Percentiles rank a stretch among this genome's conserved stretches.
Evolutionary conservation across 2,888 invertebrate genomes (phyloP).

Genomic region (Chouioia cunea): DNA sequence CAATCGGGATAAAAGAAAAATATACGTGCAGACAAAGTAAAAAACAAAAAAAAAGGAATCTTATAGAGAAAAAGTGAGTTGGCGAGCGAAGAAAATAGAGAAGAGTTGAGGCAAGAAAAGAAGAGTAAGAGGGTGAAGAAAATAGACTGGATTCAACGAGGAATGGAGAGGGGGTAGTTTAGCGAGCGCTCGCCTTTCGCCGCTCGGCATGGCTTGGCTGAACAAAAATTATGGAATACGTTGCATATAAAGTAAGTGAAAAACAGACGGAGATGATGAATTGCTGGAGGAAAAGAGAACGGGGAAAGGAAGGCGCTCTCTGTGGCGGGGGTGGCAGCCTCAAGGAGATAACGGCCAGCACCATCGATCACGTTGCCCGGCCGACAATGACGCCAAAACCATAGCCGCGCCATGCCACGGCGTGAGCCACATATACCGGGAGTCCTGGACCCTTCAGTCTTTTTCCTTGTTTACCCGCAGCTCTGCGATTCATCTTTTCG

Average conservation of each 20-base stretch:
- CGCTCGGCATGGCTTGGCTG: constrained; percentile 55
- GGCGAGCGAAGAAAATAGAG: background rate
- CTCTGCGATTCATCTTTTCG: constrained; percentile 19
- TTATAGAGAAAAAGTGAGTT: constrained; percentile 20
- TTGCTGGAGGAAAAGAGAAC: constrained; percentile 58
- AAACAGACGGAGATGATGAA: constrained; percentile 69
- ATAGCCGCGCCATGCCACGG: constrained; percentile 34
- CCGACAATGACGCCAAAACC: constrained; percentile 61
- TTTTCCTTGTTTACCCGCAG: constrained; percentile 31
- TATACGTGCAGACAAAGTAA: constrained; percentile 14
- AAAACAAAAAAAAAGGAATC: constrained; percentile 2
- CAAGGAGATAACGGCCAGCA: constrained; percentile 65
- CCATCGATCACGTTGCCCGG: constrained; percentile 66
- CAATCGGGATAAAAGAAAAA: constrained; percentile 36
- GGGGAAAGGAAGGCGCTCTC: constrained; percentile 56
- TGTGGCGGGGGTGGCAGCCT: constrained; percentile 54
- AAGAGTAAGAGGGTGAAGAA: constrained; percentile 14
- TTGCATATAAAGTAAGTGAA: constrained; percentile 69
- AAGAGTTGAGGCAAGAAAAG: constrained; percentile 4
- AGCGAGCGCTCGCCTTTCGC: constrained; percentile 54
- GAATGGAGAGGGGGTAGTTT: constrained; percentile 34
- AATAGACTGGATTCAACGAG: constrained; percentile 33
- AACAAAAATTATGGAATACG: constrained; percentile 69
- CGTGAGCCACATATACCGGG: constrained; percentile 6
- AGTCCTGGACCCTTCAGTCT: background rate